These are phyloP conservation scores for Phaenicophaeus curvirostris DNA, from an alignment of 2,797 vertebrate species.

Conservation along the genomic window DNA sequence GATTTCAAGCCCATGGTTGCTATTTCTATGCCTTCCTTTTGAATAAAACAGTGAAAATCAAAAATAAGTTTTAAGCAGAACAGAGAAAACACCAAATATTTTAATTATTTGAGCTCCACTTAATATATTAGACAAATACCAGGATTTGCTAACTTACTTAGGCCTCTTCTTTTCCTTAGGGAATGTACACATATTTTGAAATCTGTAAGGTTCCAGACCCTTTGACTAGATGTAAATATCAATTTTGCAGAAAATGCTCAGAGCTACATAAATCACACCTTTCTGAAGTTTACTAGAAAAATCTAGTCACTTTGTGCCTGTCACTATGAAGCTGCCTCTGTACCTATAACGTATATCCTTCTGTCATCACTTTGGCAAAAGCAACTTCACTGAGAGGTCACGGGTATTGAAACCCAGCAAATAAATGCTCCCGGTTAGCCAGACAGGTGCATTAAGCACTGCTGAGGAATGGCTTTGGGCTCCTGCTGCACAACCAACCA, in stretches of 20 bases:
- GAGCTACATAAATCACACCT: slow-evolving; percentile 30
- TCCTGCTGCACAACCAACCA: not conserved
- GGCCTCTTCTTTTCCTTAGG: slow-evolving; percentile 15
- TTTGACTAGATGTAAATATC: slow-evolving; percentile 55
- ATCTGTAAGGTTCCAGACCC: slow-evolving; percentile 47
- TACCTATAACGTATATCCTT: not conserved
- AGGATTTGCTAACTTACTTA: slow-evolving; percentile 49
- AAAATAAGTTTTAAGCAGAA: slow-evolving; percentile 63
- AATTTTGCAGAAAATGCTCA: slow-evolving; percentile 55
- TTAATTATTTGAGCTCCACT: slow-evolving; percentile 61
- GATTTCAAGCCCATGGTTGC: slow-evolving; percentile 49
- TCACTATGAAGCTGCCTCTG: not conserved
- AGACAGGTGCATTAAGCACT: not conserved
- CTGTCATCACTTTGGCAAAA: not conserved
- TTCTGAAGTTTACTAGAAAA: slow-evolving; percentile 41
- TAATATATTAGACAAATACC: slow-evolving; percentile 32
- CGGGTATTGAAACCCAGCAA: not conserved
- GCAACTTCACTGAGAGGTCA: not conserved
- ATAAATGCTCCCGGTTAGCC: not conserved
- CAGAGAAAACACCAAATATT: slow-evolving; percentile 55
- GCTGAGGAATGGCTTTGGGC: not conserved
- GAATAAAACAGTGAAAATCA: slow-evolving; percentile 60
- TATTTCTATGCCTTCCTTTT: slow-evolving; percentile 69
- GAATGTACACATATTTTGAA: slow-evolving; percentile 28
- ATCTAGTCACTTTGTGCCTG: not conserved